Base-by-base conservation (phyloP, 2,113 vertebrate species). In the Uria aalge region DNA sequence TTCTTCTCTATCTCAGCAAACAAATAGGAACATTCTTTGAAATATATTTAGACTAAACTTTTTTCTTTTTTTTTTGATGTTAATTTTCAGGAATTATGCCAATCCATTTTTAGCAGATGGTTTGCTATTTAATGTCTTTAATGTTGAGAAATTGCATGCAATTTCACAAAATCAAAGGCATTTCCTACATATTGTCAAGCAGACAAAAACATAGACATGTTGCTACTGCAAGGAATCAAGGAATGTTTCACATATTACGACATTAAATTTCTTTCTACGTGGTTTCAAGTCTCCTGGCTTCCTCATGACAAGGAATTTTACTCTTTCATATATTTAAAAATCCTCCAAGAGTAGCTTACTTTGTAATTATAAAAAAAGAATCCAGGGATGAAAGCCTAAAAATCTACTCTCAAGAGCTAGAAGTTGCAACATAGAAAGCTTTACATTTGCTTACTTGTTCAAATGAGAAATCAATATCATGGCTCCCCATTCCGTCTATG, bases 151-250 rank as follows among this genome's bases (percentile, higher is more conserved):
- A 98, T 97, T 95, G 95, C 82, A 88, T 10, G 36, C 73, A 92
- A 63, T 78, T 95, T 97, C 85, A 93, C 15, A 48, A 97, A 96
- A 96, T 97, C 94, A 97, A 98, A 98, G 87, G 59, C 74, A 90
- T 97, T 98, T 97, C 93, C 96, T 96, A 94, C 38, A 73, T 80
- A 95, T 84, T 96, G 87, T 98, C 90, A 92, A 95, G 72, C 52
- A 96, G 91, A 98, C 95, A 97, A 97, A 98, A 98, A 96, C 91
- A 93, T 93, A 97, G 97, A 97, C 91, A n/a, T 72, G 74, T 80
- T 97, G 76, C 81, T 97, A 96, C 63, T 93, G 36, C 45, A 88
- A 94, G 90, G 68, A 97, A 55, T 56, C 62, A 68, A 80, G 50
- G 27, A 91, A 91, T 50, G 47, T 45, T 91, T 92, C 69, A 50